These are phyloP conservation scores for Dioctria rufipes DNA, from an alignment of 2,888 invertebrate genomes.

Conservation along the genomic window DNA sequence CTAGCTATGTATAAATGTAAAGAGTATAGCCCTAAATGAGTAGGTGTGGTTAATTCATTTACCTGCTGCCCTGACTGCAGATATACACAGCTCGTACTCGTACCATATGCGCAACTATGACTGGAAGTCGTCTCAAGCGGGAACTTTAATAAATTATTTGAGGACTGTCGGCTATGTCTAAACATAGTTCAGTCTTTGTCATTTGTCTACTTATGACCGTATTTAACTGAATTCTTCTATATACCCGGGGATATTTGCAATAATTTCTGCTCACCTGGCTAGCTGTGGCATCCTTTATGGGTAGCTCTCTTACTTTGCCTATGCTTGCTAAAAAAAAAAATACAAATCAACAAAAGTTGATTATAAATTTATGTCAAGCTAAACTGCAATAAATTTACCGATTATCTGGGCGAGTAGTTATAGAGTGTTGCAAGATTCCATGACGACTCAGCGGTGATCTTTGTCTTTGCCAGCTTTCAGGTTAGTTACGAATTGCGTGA, in stretches of 20 bases:
- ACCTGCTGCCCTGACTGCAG: slow-evolving; percentile 4
- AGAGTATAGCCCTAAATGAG: slow-evolving; percentile 30
- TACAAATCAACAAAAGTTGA: slow-evolving; percentile 4
- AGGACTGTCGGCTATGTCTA: slow-evolving; percentile 48
- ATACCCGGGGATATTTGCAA: slow-evolving; percentile 34
- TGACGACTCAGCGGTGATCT: slow-evolving; percentile 11
- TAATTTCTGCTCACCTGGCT: slow-evolving; percentile 44
- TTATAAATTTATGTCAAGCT: slow-evolving; percentile 44
- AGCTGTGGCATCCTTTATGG: neutral
- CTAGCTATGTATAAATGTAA: no score
- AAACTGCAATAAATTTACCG: slow-evolving; percentile 48
- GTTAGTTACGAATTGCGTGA: slow-evolving; percentile 26
- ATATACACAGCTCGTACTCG: neutral
- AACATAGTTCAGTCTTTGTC: slow-evolving; percentile 38
- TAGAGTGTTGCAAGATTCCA: slow-evolving; percentile 28
- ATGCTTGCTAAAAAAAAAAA: neutral
- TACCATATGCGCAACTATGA: slow-evolving; percentile 41
- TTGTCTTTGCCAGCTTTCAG: slow-evolving; percentile 38
- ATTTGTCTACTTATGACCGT: slow-evolving; percentile 46
- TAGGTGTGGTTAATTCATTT: slow-evolving; percentile 50
- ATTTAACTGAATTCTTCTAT: slow-evolving; percentile 24
- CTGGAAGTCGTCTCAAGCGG: slow-evolving; percentile 41
- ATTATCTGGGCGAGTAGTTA: slow-evolving; percentile 18
- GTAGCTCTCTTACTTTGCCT: neutral
- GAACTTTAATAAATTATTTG: slow-evolving; percentile 45